A percentile compares a stretch with the other conserved stretches of the same genome.
These are phyloP conservation scores for Atta colombica DNA, from an alignment of 1,140 invertebrate genomes.

Conservation along the genomic window DNA sequence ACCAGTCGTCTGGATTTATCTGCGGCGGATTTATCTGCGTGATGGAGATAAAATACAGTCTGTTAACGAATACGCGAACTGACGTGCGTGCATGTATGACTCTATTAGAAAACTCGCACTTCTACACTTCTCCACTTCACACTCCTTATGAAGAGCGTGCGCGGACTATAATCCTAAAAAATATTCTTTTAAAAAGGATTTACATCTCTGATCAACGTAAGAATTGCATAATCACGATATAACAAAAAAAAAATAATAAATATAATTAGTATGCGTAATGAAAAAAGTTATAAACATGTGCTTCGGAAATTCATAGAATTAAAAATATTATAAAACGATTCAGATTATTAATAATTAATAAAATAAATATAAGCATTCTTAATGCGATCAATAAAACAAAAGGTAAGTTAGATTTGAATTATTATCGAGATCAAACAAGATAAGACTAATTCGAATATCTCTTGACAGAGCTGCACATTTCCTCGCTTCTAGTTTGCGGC, in stretches of 20 bases:
- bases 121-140: not conserved
- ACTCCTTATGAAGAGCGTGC: not conserved
- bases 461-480: not conserved
- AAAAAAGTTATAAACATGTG: not conserved
- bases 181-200: not conserved
- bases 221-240: not conserved
- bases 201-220: not conserved
- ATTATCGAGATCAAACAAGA: slow-evolving; percentile 15
- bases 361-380: not conserved
- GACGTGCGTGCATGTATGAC: slow-evolving; percentile 21
- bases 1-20: slow-evolving; percentile 44
- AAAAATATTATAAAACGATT: not conserved
- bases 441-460: not conserved
- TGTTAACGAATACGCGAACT: slow-evolving; percentile 38
- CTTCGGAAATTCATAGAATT: not conserved
- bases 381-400: not conserved
- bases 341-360: not conserved
- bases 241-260: not conserved
- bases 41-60: slow-evolving; percentile 41
- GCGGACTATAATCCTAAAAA: not conserved
- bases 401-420: not conserved
- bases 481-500: not conserved
- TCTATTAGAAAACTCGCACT: slow-evolving; percentile 38
- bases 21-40: not conserved
- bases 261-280: not conserved